phyloP scores from a whole-genome alignment of 2,797 vertebrate species.

The Tapera naevia region DNA sequence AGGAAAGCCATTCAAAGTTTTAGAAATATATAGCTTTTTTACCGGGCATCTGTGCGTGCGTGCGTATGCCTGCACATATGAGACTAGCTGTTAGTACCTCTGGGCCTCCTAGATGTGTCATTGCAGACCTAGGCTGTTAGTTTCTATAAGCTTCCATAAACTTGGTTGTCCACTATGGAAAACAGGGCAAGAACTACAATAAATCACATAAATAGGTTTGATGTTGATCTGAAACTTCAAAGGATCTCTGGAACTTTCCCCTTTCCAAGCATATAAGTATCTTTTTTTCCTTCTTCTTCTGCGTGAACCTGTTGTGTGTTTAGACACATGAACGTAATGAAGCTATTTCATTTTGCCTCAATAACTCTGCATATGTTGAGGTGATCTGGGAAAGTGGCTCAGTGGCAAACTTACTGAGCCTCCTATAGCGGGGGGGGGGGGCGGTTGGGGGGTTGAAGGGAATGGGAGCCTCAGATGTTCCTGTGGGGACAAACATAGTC shows the following conservation, averaged over 20 bases:
- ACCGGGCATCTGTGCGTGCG: not conserved
- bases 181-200: not conserved
- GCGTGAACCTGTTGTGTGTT: not conserved
- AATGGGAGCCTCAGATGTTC: not conserved
- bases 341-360: not conserved
- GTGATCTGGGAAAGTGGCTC: not conserved
- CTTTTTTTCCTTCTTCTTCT: not conserved
- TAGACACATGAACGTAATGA: not conserved
- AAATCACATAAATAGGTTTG: not conserved
- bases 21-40: not conserved
- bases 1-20: not conserved
- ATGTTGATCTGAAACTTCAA: not conserved
- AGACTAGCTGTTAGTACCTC: not conserved
- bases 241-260: not conserved
- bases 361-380: rapidly evolving
- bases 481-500: not conserved
- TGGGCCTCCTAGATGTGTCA: not conserved
- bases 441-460: no score
- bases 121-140: not conserved
- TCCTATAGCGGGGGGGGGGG: rapidly evolving
- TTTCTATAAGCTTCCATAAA: not conserved
- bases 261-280: not conserved
- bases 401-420: not conserved
- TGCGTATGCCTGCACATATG: not conserved
- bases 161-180: not conserved